A percentile compares a stretch with the other conserved stretches of the same genome.
These are phyloP conservation scores for Palythoa heliodiscus DNA, from an alignment of 92 coral and sea anemone genomes.

Conservation along the genomic window DNA sequence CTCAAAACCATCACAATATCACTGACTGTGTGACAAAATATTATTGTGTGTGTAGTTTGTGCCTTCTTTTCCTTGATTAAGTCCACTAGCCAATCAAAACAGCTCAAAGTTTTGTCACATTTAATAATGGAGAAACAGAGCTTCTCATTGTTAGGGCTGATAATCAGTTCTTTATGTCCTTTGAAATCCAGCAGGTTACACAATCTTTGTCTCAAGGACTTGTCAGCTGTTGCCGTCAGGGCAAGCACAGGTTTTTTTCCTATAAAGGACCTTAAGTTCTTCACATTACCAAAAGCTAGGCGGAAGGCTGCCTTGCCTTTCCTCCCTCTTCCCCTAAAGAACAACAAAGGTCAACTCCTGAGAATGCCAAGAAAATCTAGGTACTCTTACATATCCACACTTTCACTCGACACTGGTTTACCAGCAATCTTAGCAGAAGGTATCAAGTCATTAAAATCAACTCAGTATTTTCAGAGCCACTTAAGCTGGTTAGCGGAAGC, in stretches of 20 bases:
- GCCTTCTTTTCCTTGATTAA: slow-evolving; percentile 37
- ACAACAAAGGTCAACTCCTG: background rate
- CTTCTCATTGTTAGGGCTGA: slow-evolving; percentile 54
- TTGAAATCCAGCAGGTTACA: slow-evolving; percentile 13
- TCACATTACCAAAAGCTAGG: slow-evolving; percentile 72
- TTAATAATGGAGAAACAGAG: slow-evolving; percentile 42
- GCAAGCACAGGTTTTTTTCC: slow-evolving; percentile 66
- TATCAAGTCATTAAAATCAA: too few species aligned
- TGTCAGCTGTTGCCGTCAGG: slow-evolving; percentile 69
- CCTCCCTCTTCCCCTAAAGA: slow-evolving; percentile 69
- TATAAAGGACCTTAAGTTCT: slow-evolving; percentile 65
- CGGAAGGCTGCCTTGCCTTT: slow-evolving; percentile 74
- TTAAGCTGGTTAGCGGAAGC: too few species aligned
- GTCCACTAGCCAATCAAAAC: slow-evolving; percentile 51
- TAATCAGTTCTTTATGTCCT: background rate
- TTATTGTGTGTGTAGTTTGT: slow-evolving; percentile 41
- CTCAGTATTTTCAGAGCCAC: too few species aligned
- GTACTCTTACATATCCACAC: background rate
- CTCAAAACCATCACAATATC: slow-evolving; percentile 53
- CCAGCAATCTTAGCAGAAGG: too few species aligned
- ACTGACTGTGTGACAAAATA: slow-evolving; percentile 54
- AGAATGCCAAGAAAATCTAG: slow-evolving; percentile 19
- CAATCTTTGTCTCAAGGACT: background rate
- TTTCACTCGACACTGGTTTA: background rate
- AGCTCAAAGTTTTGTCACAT: slow-evolving; percentile 39